Conservation (phyloP, 2,113 vertebrate species). For the human region DNA sequence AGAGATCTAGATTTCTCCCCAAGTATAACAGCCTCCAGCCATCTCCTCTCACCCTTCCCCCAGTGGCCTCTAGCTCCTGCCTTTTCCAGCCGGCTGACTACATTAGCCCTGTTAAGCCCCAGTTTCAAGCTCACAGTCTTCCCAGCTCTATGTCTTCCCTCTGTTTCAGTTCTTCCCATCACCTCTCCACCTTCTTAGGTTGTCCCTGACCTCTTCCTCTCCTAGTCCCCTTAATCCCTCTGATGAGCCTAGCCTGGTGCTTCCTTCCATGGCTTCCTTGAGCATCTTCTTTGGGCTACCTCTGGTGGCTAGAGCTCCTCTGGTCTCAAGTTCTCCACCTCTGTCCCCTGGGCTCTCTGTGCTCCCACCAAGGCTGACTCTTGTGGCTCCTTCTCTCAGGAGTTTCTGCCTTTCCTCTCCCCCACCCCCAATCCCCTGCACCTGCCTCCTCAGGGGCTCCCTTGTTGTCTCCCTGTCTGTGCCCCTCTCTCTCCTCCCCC, state of each 20-base stretch:
- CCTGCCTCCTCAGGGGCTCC: background rate
- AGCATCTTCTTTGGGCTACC: background rate
- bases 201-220: background rate
- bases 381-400: background rate
- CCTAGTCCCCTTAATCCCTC: background rate
- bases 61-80: background rate
- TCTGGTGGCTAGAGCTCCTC: background rate
- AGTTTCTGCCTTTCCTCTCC: background rate
- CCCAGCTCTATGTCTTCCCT: background rate
- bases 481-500: background rate
- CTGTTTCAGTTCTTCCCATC: background rate
- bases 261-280: background rate
- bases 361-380: background rate
- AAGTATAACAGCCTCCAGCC: background rate
- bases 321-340: background rate
- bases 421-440: background rate
- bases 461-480: background rate
- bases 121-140: slow-evolving; percentile 30
- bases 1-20: background rate
- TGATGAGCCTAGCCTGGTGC: background rate
- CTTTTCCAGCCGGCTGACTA: background rate
- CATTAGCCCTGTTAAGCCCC: background rate
- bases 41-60: too few species aligned
- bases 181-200: background rate
- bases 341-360: background rate